Evolutionary conservation across 2,113 vertebrate genomes (phyloP), one percentile per base, ranked within the genome.

Genomic region (Epinephelus lanceolatus): DNA sequence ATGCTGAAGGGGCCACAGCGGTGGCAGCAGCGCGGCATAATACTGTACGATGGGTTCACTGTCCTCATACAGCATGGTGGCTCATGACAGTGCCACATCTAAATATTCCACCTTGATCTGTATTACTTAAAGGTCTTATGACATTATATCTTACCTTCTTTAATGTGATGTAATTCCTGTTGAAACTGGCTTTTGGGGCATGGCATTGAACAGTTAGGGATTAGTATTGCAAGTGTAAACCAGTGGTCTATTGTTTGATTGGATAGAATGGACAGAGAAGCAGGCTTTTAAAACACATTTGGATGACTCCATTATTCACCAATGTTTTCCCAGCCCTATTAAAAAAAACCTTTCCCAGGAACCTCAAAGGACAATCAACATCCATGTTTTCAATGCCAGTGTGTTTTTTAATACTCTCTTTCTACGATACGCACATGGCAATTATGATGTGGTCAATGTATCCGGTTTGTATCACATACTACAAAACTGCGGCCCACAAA

Each of bases 1-100:
- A 91, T 86, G 81, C 75, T 79, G 72, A 63, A 72, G 55, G 83
- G 87, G 65, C 78, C 78, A 45, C 66, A 11, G 74, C 14, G 73
- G 80, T 68, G 76, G 23, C 51, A 49, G 65, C 66, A 23, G 60
- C 51, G 61, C 56, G 72, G 81, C 51, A 49, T 68, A 51, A 76
- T 9, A 21, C 71, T 27, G 60, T 14, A 33, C 19, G 77, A 81
- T 78, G 42, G 15, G 21, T 69, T 87, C 45, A 19, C 53, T 71
- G 79, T 85, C 83, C 62, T 67, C n/a, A 68, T 15, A 5, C 71
- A 27, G 51, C 61, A 11, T 1, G 27, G 55, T 14, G 30, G n/a
- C 13, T 1, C 19, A 18, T 51, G 40, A 52, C 15, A 33, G 25
- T 18, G 40, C 19, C 53, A 53, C 10, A 25, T 79, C 15, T 6